Base-by-base conservation (phyloP, 2,797 vertebrate genomes). In the Oceanodroma leucorhoa region DNA sequence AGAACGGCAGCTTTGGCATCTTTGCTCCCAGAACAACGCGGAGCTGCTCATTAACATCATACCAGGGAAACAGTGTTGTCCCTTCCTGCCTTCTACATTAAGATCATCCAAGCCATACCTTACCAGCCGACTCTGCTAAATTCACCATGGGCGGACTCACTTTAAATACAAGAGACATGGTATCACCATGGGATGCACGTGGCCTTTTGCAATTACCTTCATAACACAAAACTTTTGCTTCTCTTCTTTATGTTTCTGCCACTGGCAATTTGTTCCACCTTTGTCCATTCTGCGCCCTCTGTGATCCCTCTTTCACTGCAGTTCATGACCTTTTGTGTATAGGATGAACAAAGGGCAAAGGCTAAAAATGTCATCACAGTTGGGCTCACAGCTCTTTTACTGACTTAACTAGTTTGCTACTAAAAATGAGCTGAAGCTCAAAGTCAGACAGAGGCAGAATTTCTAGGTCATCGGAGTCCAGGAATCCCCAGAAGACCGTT, bases 241-340 rank as follows among this genome's bases (percentile, higher is more conserved):
- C 86, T 81, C 83, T 61, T 54, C 90, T 93, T 94, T 92, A 65
- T 91, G 90, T 13, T 89, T 85, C 88, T 90, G 91, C 91, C 82
- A 57, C 66, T 26, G 54, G 83, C 93, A 91, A 96, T 96, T 96
- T 96, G 95, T 94, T 95, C 89, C 87, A 90, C 46, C 54, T 95
- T 95, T 91, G 92, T 96, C 80, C 16, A 6, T n/a, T 34, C 87
- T 17, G 45, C 0, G 7, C 77, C 83, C 94, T 90, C 86, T 26
- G 8, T 40, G 89, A 81, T 95, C 83, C 73, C 70, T 54, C 90
- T 94, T 94, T 95, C 80, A 82, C 51, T 54, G 83, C 67, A 36
- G 94, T 81, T 97, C 95, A 27, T 0, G 75, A 96, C 95, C 96
- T 90, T 81, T 57, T 87, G 57, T 89, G 54, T 32, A 41, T 2